Evolutionary conservation across 2,113 vertebrate species (phyloP), one percentile per base, ranked within the genome.

Genomic region (Actenoides hombroni): DNA sequence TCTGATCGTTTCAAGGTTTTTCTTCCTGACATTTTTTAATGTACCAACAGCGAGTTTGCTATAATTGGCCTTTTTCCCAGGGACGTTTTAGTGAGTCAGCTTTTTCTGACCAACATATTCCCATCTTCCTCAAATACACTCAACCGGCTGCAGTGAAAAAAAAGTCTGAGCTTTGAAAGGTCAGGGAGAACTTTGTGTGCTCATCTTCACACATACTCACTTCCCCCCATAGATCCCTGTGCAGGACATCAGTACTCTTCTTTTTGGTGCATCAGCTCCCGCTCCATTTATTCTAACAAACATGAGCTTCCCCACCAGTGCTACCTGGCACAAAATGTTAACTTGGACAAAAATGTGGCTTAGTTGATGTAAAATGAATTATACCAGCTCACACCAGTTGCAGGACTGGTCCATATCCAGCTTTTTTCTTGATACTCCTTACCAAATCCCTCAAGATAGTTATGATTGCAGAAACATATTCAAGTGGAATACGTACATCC

Each of bases 31-130:
- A 20, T 75, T 76, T 86, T 95, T 53, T 7, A 67, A 90, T 0
- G 2, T 76, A 63, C 42, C 13, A 80, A 63, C 23, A 80, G 85
- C 0, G 0, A 75, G 56, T 75, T 86, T 86, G 35, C 92, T 80
- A 5, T 75, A 94, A 92, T 61, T 85, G 85, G 85, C 90, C 35
- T 57, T 78, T 69, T 67, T 86, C 90, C 88, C 21, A 3, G 71
- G n/a, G 59, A 80, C 5, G 2, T 77, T 81, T 74, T 83, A 75
- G 88, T 93, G 88, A 97, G 64, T 96, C 90, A 92, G 94, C 92
- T 53, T 51, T 79, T 95, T 92, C 79, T 74, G 82, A 87, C 84
- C 79, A 74, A 49, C 46, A 56, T 13, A 42, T 86, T 81, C 59
- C 59, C 67, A 51, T 79, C 63, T 74, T 67, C 77, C 68, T 86